A percentile compares a stretch with the other conserved stretches of the same genome.
These are phyloP conservation scores for Tychaedon coryphoeus DNA, from an alignment of 2,113 vertebrate genomes.

Conservation along the genomic window DNA sequence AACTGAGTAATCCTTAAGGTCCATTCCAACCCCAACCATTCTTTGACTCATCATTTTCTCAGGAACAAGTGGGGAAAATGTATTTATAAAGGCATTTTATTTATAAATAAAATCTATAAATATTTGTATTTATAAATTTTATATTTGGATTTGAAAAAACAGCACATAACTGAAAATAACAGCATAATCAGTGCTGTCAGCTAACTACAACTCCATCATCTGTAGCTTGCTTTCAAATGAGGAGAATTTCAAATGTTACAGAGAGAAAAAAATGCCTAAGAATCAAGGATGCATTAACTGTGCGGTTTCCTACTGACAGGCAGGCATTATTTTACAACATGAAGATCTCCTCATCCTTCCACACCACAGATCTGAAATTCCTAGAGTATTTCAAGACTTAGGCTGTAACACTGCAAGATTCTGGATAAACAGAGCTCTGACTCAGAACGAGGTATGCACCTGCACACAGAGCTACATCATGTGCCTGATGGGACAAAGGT, in stretches of 20 bases:
- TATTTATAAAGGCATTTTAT: not conserved
- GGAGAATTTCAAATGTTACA: not conserved
- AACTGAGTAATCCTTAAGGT: not conserved
- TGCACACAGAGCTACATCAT: rapidly evolving
- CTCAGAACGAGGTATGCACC: not conserved
- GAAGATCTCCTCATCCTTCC: not conserved
- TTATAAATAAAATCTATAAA: too few species aligned
- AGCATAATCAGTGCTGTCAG: not conserved
- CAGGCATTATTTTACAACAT: not conserved
- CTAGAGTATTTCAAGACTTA: not conserved
- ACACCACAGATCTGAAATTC: not conserved
- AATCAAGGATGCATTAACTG: not conserved
- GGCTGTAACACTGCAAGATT: not conserved
- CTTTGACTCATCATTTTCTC: not conserved
- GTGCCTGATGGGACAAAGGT: not conserved
- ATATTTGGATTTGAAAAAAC: not conserved
- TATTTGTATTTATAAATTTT: too few species aligned
- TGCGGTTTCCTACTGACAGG: not conserved
- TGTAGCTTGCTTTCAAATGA: not conserved
- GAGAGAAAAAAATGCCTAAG: not conserved
- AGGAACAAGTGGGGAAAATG: not conserved
- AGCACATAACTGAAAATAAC: not conserved
- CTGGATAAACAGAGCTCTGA: not conserved
- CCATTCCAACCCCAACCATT: not conserved
- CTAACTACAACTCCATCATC: not conserved